phyloP scores from a whole-genome alignment of 2,888 invertebrate species.

The Pollenia angustigena region DNA sequence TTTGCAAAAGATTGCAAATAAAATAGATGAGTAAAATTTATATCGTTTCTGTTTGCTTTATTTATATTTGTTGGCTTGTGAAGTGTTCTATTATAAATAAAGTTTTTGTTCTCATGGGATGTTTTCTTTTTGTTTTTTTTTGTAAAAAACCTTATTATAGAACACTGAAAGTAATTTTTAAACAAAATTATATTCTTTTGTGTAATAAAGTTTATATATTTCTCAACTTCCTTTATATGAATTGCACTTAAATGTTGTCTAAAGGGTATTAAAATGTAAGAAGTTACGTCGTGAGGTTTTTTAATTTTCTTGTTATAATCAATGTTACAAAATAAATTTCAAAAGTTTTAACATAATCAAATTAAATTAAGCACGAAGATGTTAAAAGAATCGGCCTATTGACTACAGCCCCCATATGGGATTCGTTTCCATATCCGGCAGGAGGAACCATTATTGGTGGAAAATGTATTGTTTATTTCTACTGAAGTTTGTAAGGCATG shows the following conservation, averaged over 20 bases:
- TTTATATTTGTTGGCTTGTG: slow-evolving; percentile 13
- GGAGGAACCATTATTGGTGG: too few species aligned
- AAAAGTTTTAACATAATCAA: too few species aligned
- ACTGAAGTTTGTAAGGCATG: too few species aligned
- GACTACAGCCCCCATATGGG: too few species aligned
- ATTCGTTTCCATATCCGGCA: too few species aligned
- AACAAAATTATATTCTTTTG: neutral
- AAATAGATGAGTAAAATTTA: slow-evolving; percentile 38
- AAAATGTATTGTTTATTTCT: too few species aligned
- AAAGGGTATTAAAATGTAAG: neutral
- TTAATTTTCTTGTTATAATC: too few species aligned
- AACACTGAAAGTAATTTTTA: slow-evolving; percentile 12
- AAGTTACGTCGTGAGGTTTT: neutral
- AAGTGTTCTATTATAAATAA: slow-evolving; percentile 33
- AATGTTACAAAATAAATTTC: too few species aligned
- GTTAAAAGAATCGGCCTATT: too few species aligned
- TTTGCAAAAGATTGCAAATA: slow-evolving; percentile 29
- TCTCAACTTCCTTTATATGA: neutral
- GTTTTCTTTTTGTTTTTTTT: neutral
- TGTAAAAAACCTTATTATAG: slow-evolving; percentile 21
- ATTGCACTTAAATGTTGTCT: neutral
- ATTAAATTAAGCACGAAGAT: too few species aligned
- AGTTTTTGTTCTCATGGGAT: neutral
- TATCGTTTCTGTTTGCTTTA: slow-evolving; percentile 30
- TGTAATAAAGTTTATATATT: neutral